A percentile compares a stretch with the other conserved stretches of the same genome.
Conservation (phyloP, 92 coral and sea anemone genomes). For the Heteractis magnifica region DNA sequence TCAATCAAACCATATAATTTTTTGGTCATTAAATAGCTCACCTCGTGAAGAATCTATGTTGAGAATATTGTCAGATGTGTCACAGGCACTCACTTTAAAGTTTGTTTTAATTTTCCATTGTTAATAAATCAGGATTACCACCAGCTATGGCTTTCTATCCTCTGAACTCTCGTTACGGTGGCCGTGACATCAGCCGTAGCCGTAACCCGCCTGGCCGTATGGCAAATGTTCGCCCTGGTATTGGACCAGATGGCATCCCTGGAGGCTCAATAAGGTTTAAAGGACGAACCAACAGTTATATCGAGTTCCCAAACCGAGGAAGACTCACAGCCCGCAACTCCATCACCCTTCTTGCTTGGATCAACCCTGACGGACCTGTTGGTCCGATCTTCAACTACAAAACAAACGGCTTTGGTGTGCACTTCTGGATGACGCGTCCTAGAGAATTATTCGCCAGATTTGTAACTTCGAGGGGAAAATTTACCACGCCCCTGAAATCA, state of each 20-base stretch:
- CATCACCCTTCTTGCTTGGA: slow-evolving; percentile 79
- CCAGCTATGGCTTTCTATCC: slow-evolving; percentile 82
- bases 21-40: too few relatives aligned
- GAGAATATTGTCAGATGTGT: too few relatives aligned
- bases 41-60: too few relatives aligned
- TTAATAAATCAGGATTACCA: slow-evolving; percentile 56
- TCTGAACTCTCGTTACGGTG: slow-evolving; percentile 55
- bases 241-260: slow-evolving; percentile 67
- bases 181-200: slow-evolving; percentile 72
- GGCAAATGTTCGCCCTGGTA: slow-evolving; percentile 65
- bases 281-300: slow-evolving; percentile 77
- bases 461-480: slow-evolving; percentile 44
- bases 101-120: background rate
- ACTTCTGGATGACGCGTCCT: slow-evolving; percentile 76
- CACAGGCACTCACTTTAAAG: background rate
- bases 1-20: too few relatives aligned
- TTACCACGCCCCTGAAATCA: slow-evolving; percentile 47
- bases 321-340: slow-evolving; percentile 67
- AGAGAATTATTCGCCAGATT: slow-evolving; percentile 67
- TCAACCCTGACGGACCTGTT: slow-evolving; percentile 72
- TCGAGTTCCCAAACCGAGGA: slow-evolving; percentile 70
- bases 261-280: slow-evolving; percentile 73
- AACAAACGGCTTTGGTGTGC: slow-evolving; percentile 78
- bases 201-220: slow-evolving; percentile 71
- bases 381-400: slow-evolving; percentile 83